Evolutionary conservation across 2,888 invertebrate species (phyloP).

Genomic region (Latheticus oryzae): DNA sequence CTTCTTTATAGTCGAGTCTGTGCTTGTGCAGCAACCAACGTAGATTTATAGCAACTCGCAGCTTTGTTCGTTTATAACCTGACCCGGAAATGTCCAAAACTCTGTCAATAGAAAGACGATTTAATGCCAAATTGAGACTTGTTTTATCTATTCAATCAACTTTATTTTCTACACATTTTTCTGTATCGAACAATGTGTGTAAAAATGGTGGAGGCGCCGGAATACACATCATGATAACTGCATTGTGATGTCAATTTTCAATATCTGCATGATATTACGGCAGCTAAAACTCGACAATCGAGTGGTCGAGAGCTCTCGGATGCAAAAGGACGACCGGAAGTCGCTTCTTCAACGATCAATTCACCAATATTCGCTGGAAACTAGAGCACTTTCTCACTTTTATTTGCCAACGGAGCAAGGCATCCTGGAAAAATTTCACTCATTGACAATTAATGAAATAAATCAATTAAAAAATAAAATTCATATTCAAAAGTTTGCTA

Average conservation of each 20-base stretch:
- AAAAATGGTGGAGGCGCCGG: background rate
- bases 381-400: too few relatives aligned
- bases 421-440: too few relatives aligned
- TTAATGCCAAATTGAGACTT: background rate
- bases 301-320: conserved; percentile 1
- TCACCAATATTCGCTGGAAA: too few relatives aligned
- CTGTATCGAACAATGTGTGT: too few relatives aligned
- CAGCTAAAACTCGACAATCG: background rate
- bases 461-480: too few relatives aligned
- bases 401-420: too few relatives aligned
- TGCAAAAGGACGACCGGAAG: too few relatives aligned
- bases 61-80: conserved; percentile 18
- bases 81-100: background rate
- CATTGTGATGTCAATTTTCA: conserved; percentile 6
- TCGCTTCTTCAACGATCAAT: too few relatives aligned
- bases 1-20: conserved; percentile 18
- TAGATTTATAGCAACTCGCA: conserved; percentile 11
- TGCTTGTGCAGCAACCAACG: conserved; percentile 12
- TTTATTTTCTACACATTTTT: too few relatives aligned
- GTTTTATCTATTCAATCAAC: background rate
- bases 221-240: background rate
- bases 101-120: background rate
- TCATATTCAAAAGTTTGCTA: too few relatives aligned
- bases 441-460: too few relatives aligned
- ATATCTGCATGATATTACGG: background rate